These are phyloP conservation scores for Drosophila dives DNA, from an alignment of 2,888 invertebrate genomes.

Conservation along the genomic window DNA sequence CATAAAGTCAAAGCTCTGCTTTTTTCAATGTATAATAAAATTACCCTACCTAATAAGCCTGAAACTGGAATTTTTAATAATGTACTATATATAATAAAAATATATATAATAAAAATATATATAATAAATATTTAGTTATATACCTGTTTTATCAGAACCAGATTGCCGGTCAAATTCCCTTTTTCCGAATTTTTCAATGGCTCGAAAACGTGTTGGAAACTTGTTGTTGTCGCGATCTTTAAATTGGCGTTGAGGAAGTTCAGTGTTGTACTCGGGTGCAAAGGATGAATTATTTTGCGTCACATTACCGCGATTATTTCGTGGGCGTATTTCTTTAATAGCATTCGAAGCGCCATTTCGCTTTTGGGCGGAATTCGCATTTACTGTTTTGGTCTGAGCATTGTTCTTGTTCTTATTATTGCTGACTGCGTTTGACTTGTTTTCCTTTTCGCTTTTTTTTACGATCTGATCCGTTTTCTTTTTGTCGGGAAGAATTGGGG, in stretches of 20 bases:
- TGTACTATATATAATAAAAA: neutral
- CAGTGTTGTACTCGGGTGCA: slow-evolving; percentile 85
- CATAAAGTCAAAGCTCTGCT: neutral
- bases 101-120: neutral
- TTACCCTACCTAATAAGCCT: no score
- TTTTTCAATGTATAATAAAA: neutral
- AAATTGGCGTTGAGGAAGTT: slow-evolving; percentile 81
- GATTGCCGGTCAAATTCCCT: slow-evolving; percentile 97
- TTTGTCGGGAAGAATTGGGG: slow-evolving; percentile 36
- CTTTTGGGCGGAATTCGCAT: slow-evolving; percentile 14
- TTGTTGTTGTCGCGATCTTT: slow-evolving; percentile 85
- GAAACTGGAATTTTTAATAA: neutral
- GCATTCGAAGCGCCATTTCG: slow-evolving; percentile 46
- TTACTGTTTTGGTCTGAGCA: slow-evolving; percentile 36
- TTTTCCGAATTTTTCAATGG: slow-evolving; percentile 88
- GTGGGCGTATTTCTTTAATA: slow-evolving; percentile 87
- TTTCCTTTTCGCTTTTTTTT: slow-evolving; percentile 80
- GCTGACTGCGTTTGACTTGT: slow-evolving; percentile 73
- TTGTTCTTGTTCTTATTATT: slow-evolving; percentile 66
- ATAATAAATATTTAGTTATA: slow-evolving; percentile 9
- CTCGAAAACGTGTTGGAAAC: slow-evolving; percentile 78
- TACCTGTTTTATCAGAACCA: slow-evolving; percentile 96
- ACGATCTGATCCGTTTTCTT: slow-evolving; percentile 54
- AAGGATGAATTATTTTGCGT: slow-evolving; percentile 40
- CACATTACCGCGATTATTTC: slow-evolving; percentile 74